Evolutionary conservation across 2,888 invertebrate genomes (phyloP), one percentile per base, ranked within the genome.

Genomic region (Drosophila phalerata): DNA sequence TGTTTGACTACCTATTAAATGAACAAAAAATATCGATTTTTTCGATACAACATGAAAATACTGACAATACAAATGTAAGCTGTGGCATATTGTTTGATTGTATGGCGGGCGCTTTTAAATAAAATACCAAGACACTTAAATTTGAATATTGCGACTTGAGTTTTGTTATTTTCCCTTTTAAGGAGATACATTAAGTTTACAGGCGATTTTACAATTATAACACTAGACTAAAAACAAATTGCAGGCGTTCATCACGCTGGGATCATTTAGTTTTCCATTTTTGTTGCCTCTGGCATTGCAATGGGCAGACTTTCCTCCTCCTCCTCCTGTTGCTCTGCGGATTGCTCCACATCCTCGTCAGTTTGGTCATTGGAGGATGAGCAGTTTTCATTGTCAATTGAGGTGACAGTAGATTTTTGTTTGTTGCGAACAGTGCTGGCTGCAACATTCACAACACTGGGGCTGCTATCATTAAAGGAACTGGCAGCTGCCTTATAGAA

Each of bases 401-500:
- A 28, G 11, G n/a, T 17, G 15, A 28, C 25, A 4, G n/a, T 17
- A 1, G 30, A 10, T 3, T 53, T 19, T 37, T 67, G 15, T 8
- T 49, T 34, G 5, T 17, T 63, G 0, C 55, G 48, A 0, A 34
- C 17, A 0, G 37, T 43, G 25, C 34, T 42, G 2, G 42, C 57
- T 0, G 62, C 55, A 5, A 62, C 13, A 47, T 80, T 79, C 5
- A 76, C 72, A 1, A 76, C 68, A 51, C 32, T 64, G 8, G 62
- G 69, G 42, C 34, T 52, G 0, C 17, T n/a, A 25, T 28, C 69
- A 1, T 72, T 76, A 5, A 45, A 66, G 9, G 72, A 49, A 43
- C 48, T 64, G 22, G 63, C 43, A 1, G 82, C 67, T 4, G 86
- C 61, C 15, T 81, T 81, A 25, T 78, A 83, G 28, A 55, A 83